Base-by-base conservation (phyloP, 2,888 invertebrate species). In the Cheilosia urbana region DNA sequence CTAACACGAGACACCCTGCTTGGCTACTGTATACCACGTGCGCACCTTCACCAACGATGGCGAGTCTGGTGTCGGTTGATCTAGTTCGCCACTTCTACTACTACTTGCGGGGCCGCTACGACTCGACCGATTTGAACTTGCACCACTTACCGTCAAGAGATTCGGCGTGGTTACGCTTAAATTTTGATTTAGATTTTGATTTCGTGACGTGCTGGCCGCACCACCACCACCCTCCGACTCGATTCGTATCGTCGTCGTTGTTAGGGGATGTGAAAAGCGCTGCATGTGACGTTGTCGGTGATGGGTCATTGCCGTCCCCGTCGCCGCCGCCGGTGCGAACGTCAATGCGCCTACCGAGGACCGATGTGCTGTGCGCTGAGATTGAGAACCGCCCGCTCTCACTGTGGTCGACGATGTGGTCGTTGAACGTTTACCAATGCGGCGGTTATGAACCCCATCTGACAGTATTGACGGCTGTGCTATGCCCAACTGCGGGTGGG, bases 1-100 rank as follows among this genome's bases (percentile, higher is more conserved):
- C 85, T 92, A 92, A 90, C 92, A 92, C 88, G 92, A 92, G 87
- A 92, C 91, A 88, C 92, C 92, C 90, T 92, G 92, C 89, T 92
- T 92, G 87, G 92, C 91, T 87, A 92, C 92, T 66, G 92, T 92
- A 65, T 92, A 92, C 92, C 92, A 92, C 73, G 92, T 91, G 89
- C 92, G 91, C 87, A 92, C 92, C 81, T 89, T 91, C 60, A 92
- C 92, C 89, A 92, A 87, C 45, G 92, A 92, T 30, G 92, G 92
- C 47, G 92, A 91, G 80, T 91, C 92, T 40, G 91, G 91, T 42
- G 90, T 90, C 62, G 68, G 85, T 62, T 80, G 81, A 65, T 87
- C 87, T 87, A 84, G 69, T 58, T 65, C 88, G 88, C 78, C 80
- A 76, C 83, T 78, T 77, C 78, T 76, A 79, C 73, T 60, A 78